These are phyloP conservation scores for Zaprionus camerounensis DNA, from an alignment of 1,140 invertebrate species.

Conservation along the genomic window DNA sequence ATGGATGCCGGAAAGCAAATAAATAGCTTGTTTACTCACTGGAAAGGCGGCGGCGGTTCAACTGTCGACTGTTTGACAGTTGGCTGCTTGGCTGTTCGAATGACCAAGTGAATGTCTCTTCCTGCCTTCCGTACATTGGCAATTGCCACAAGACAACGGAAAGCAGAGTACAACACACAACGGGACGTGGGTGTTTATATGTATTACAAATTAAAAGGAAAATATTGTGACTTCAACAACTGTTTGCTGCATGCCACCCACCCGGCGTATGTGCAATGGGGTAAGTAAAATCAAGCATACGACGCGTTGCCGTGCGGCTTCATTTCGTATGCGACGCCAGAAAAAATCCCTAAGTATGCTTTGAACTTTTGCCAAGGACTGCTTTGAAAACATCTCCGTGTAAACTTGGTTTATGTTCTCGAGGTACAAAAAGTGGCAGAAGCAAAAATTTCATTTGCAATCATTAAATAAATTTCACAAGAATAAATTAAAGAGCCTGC, in stretches of 20 bases:
- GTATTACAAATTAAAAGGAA: conserved; percentile 55
- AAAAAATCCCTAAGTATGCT: conserved; percentile 51
- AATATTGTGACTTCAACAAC: conserved; percentile 30
- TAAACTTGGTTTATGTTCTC: conserved; percentile 42
- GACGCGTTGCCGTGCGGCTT: conserved; percentile 54
- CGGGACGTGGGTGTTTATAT: conserved; percentile 6
- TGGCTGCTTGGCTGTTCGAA: background rate
- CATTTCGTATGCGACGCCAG: conserved; percentile 58
- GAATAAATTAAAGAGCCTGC: conserved; percentile 58
- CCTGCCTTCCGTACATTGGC: conserved; percentile 20
- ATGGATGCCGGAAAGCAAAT: conserved; percentile 65
- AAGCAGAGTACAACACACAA: conserved; percentile 35
- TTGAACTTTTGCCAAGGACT: conserved; percentile 52
- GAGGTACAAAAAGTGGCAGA: conserved; percentile 36
- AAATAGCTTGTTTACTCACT: conserved; percentile 52
- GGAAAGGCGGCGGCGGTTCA: conserved; percentile 38
- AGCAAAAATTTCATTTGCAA: conserved; percentile 65
- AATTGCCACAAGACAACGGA: conserved; percentile 30
- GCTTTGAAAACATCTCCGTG: conserved; percentile 1
- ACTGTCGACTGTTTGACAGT: conserved; percentile 12
- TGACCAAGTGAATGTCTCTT: conserved; percentile 11
- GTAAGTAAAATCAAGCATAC: conserved; percentile 44
- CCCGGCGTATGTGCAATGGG: conserved; percentile 58
- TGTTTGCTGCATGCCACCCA: conserved; percentile 1
- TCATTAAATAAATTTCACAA: conserved; percentile 57